phyloP scores from a whole-genome alignment of 2,113 vertebrate species.

The Abramis brama region DNA sequence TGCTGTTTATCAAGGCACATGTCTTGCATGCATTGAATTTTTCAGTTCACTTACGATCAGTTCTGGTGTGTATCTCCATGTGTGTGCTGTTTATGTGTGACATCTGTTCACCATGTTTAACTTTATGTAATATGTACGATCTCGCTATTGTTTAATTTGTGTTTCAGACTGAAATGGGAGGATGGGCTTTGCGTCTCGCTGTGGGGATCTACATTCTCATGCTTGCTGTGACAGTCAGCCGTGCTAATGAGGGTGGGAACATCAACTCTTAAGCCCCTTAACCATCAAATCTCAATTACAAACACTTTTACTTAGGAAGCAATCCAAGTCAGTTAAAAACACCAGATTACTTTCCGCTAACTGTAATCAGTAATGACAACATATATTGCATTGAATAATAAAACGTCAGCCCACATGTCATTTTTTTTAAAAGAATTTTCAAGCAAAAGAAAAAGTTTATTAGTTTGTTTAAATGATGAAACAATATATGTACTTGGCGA shows the following conservation, averaged over 20 bases:
- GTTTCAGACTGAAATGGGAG: slow-evolving; percentile 70
- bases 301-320: background rate
- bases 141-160: slow-evolving; percentile 43
- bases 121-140: slow-evolving; percentile 18
- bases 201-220: slow-evolving; percentile 60
- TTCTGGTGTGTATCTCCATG: background rate
- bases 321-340: background rate
- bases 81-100: background rate
- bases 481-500: background rate
- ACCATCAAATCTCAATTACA: slow-evolving; percentile 9
- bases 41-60: background rate
- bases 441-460: background rate
- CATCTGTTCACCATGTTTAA: slow-evolving; percentile 19
- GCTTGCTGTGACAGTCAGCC: slow-evolving; percentile 61
- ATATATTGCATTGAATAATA: background rate
- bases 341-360: background rate
- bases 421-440: background rate
- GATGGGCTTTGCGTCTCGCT: slow-evolving; percentile 62
- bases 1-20: background rate
- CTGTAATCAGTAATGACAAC: background rate
- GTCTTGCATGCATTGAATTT: background rate
- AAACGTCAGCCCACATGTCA: background rate
- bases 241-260: slow-evolving; percentile 67
- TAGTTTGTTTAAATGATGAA: background rate
- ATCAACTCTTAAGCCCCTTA: background rate